Base-by-base conservation (phyloP, 2,113 vertebrate genomes). In the Crotalus tigris region DNA sequence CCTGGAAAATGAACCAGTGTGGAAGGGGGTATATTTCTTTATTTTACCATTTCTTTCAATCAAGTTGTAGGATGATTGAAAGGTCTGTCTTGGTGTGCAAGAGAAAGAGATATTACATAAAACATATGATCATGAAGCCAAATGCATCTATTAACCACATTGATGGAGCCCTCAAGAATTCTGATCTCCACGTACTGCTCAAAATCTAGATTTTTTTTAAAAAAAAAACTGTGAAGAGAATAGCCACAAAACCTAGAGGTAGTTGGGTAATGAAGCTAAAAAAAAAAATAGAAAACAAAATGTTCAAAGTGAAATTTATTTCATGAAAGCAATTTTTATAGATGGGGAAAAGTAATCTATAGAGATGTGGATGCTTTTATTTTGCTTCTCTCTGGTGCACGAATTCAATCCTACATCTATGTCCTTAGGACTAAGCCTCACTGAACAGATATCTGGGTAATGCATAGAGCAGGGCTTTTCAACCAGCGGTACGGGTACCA, bases 21-120 rank as follows among this genome's bases (percentile, higher is more conserved):
- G 3, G 1, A 11, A 44, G 0, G 5, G 0, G 7, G 1, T 57
- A 8, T 3, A 24, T 26, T 17, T 44, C 2, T 8, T 92, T 87
- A 15, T 33, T 23, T 81, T 81, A 9, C 75, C 33, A 44, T 81
- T 51, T 19, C 85, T 39, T 4, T 39, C 13, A 2, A 29, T 23
- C 54, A 58, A 55, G 59, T 57, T 29, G 17, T 1, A 21, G 53
- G 9, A 92, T 23, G 19, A 49, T 29, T 87, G 55, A 85, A 15
- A 75, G 33, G 3, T 81, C 33, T 81, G 17, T 44, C 17, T 39
- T 81, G 75, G 17, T 21, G 6, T 44, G 33, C 17, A 39, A 44
- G 7, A 81, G 19, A 81, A 81, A 81, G 17, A 44, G 17, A 21
- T 44, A 44, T 81, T 81, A 8, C 33, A 91, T 75, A 86, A 13